phyloP scores from a whole-genome alignment of 2,888 invertebrate genomes.

The Diarsia dahlii region DNA sequence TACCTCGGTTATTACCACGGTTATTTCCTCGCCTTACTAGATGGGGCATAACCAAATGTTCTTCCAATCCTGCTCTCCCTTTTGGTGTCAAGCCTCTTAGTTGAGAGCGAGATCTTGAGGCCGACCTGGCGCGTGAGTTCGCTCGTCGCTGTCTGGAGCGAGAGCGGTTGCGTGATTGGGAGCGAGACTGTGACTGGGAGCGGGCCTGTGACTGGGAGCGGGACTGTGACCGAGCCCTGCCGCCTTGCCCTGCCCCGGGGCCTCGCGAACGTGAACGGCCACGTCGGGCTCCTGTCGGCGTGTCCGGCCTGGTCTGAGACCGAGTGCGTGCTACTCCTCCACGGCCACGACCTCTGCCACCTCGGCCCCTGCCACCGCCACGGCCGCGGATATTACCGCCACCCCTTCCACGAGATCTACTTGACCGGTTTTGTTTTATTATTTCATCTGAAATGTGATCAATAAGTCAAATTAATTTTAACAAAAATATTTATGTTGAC shows the following conservation, averaged over 20 bases:
- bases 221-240: slow-evolving; percentile 73
- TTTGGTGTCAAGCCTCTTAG: slow-evolving; percentile 83
- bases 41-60: slow-evolving; percentile 77
- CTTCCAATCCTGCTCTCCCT: slow-evolving; percentile 84
- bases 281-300: slow-evolving; percentile 64
- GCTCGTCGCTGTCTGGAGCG: slow-evolving; percentile 76
- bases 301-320: slow-evolving; percentile 60
- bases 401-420: slow-evolving; percentile 82
- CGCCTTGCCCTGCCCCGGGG: slow-evolving; percentile 71
- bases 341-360: slow-evolving; percentile 67
- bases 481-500: slow-evolving; percentile 41
- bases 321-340: slow-evolving; percentile 63
- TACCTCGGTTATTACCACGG: slow-evolving; percentile 76
- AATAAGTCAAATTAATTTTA: background rate
- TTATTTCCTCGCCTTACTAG: slow-evolving; percentile 76
- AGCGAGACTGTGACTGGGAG: slow-evolving; percentile 74
- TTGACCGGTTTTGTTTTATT: slow-evolving; percentile 82
- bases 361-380: slow-evolving; percentile 63
- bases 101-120: slow-evolving; percentile 82
- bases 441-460: slow-evolving; percentile 81
- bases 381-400: slow-evolving; percentile 69
- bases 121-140: slow-evolving; percentile 78
- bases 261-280: slow-evolving; percentile 75
- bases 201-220: slow-evolving; percentile 75
- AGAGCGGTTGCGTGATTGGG: slow-evolving; percentile 75